These are phyloP conservation scores for Muraenolepis orangiensis DNA, from an alignment of 2,797 vertebrate genomes.

Conservation along the genomic window DNA sequence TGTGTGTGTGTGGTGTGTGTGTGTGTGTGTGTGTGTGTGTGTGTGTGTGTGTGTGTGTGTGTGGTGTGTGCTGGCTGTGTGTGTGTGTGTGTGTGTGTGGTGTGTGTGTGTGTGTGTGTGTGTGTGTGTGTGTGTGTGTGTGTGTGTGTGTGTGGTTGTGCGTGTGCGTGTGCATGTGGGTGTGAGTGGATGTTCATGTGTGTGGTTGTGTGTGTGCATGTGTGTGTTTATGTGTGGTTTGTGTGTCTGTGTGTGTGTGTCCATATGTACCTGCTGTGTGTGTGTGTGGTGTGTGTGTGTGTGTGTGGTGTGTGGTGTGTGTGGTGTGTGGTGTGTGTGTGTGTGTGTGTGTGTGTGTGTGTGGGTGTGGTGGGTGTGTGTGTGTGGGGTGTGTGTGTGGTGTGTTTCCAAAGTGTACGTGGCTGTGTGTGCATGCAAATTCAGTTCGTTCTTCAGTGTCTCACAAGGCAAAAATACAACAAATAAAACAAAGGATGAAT, in stretches of 20 bases:
- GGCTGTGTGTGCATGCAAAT: background rate
- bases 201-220: conserved; percentile 8
- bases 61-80: conserved; percentile 24
- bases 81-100: conserved; percentile 15
- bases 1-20: conserved; percentile 37
- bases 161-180: conserved; percentile 15
- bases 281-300: too few species aligned
- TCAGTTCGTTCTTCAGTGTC: background rate
- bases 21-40: conserved; percentile 50
- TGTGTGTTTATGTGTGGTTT: too few species aligned
- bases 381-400: background rate
- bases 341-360: background rate
- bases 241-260: background rate
- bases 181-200: conserved; percentile 37
- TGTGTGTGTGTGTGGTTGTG: conserved; percentile 30
- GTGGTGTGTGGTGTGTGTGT: conserved; percentile 10
- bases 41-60: conserved; percentile 24
- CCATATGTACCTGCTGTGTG: too few species aligned
- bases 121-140: conserved; percentile 54
- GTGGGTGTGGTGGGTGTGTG: too few species aligned
- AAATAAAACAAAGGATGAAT: conserved; percentile 77
- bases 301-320: too few species aligned
- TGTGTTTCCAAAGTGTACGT: background rate
- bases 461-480: conserved; percentile 70
- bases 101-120: conserved; percentile 18